These are phyloP conservation scores for Bombus confusus DNA, from an alignment of 1,140 invertebrate genomes.

Conservation along the genomic window DNA sequence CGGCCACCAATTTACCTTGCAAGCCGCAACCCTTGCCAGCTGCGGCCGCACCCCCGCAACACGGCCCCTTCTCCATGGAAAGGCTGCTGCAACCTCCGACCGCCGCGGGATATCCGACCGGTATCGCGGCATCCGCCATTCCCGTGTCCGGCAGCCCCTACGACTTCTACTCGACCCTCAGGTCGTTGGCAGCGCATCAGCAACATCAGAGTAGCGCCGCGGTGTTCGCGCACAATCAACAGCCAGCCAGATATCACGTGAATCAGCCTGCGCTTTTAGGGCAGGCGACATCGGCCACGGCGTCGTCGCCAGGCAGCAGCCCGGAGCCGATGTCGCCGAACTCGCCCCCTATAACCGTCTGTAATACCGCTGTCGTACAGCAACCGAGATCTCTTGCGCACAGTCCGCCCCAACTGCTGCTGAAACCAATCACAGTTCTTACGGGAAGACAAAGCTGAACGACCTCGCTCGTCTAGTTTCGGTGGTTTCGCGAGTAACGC, in stretches of 20 bases:
- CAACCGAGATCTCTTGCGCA: constrained; percentile 63
- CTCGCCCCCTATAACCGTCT: constrained; percentile 69
- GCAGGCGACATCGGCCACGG: constrained; percentile 78
- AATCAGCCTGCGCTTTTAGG: constrained; percentile 67
- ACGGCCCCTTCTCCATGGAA: constrained; percentile 81
- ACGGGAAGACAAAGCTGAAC: constrained; percentile 80
- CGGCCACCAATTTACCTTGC: constrained; percentile 81
- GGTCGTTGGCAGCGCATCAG: constrained; percentile 78
- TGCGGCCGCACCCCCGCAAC: constrained; percentile 75
- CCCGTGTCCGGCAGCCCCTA: constrained; percentile 71
- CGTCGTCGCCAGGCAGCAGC: constrained; percentile 82
- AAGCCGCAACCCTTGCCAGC: constrained; percentile 83
- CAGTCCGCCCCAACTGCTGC: constrained; percentile 71
- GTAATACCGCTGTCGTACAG: constrained; percentile 70
- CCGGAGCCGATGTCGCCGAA: constrained; percentile 81
- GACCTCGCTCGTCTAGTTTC: neutral
- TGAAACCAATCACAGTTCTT: constrained; percentile 80
- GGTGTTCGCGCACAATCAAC: constrained; percentile 73
- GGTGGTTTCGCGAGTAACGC: accelerated
- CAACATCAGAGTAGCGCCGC: constrained; percentile 69
- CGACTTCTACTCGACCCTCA: constrained; percentile 82
- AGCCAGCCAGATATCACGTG: constrained; percentile 73
- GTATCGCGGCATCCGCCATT: constrained; percentile 62
- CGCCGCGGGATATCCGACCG: constrained; percentile 65
- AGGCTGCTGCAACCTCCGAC: constrained; percentile 77